Conservation (phyloP, 35 echinoderm and acorn worm genomes). For the Ophioderma brevispina region DNA sequence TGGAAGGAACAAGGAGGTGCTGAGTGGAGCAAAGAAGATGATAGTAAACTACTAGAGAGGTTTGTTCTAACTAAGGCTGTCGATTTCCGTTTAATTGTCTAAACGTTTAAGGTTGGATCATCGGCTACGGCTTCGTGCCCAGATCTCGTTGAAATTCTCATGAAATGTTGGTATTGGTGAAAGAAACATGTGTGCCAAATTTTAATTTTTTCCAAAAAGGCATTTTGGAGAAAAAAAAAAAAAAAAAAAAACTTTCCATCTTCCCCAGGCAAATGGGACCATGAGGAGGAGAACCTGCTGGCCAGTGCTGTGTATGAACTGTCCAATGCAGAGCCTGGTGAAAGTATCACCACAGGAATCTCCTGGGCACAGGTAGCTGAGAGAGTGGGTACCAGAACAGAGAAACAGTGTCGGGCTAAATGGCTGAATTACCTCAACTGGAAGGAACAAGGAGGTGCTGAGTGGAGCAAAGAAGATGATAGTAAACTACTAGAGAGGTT, state of each 20-base stretch:
- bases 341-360: slow-evolving; percentile 94
- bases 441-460: slow-evolving; percentile 91
- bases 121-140: too few species aligned
- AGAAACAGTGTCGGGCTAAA: slow-evolving; percentile 97
- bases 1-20: slow-evolving; percentile 96
- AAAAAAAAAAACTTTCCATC: too few species aligned
- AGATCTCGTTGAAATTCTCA: too few species aligned
- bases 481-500: slow-evolving; percentile 81
- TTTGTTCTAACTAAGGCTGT: too few species aligned
- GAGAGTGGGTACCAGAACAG: slow-evolving; percentile 87
- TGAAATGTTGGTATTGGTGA: too few species aligned
- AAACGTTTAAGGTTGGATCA: too few species aligned
- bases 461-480: slow-evolving; percentile 89
- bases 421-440: slow-evolving; percentile 99
- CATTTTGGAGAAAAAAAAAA: too few species aligned
- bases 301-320: slow-evolving; percentile 79
- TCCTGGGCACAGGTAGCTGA: slow-evolving; percentile 93
- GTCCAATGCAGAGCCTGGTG: slow-evolving; percentile 70
- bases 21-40: slow-evolving; percentile 86
- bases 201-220: too few species aligned
- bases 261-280: slow-evolving; percentile 79
- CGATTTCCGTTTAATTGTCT: too few species aligned
- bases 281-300: slow-evolving; percentile 77
- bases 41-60: slow-evolving; percentile 80
- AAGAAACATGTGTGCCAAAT: too few species aligned